Percentiles rank a stretch among this genome's conserved stretches.
phyloP scores from a whole-genome alignment of 2,113 vertebrate species.

The Albula glossodonta region DNA sequence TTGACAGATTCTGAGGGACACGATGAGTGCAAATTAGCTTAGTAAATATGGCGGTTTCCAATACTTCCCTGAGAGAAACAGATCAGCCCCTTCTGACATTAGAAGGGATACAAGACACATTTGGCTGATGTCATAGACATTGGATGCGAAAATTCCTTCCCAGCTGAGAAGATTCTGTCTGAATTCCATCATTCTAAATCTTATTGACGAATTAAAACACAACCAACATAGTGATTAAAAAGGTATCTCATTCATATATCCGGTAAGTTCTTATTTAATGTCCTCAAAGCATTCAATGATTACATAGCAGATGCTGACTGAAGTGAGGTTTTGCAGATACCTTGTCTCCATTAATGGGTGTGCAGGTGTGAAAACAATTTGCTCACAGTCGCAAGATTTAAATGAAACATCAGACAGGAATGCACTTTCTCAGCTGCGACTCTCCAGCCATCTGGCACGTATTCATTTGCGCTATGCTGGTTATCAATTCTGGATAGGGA shows the following conservation, averaged over 20 bases:
- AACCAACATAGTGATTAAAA: neutral
- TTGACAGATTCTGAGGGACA: neutral
- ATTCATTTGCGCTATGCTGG: neutral
- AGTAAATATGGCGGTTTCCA: neutral
- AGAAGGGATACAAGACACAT: neutral
- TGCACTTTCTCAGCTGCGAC: neutral
- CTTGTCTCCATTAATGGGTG: neutral
- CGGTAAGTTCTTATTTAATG: neutral
- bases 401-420: constrained; percentile 30
- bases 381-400: constrained; percentile 20
- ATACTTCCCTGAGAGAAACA: neutral
- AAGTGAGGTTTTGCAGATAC: neutral
- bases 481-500: neutral
- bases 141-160: neutral
- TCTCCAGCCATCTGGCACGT: constrained; percentile 21
- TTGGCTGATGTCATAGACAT: neutral
- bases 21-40: too few species aligned
- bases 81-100: neutral
- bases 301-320: neutral
- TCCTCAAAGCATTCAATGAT: neutral
- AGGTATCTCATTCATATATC: neutral
- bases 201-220: neutral
- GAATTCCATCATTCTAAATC: neutral
- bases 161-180: neutral
- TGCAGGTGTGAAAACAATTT: neutral